Evolutionary conservation across 1,140 invertebrate genomes (phyloP), one percentile per base, ranked within the genome.

Genomic region (Caenorhabditis brenneri): DNA sequence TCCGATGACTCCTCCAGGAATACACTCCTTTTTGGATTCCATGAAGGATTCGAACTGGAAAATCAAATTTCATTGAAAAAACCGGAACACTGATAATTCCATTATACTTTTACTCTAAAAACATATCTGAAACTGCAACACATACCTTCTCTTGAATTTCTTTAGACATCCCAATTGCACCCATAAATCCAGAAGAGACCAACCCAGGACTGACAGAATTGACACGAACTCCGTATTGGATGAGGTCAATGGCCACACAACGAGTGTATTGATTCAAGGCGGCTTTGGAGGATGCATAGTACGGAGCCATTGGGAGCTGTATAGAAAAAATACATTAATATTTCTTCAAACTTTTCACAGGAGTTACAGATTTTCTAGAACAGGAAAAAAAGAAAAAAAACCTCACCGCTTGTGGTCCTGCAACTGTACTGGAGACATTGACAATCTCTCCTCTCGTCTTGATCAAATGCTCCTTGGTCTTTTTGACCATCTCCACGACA

Each of bases 361-460:
- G n/a, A n/a, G n/a, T n/a, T n/a, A n/a, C n/a, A n/a, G 29, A 33
- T 3, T 5, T n/a, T n/a, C n/a, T n/a, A n/a, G n/a, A n/a, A n/a
- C n/a, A n/a, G n/a, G n/a, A n/a, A n/a, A n/a, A n/a, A n/a, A n/a
- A n/a, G n/a, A n/a, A n/a, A n/a, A n/a, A n/a, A n/a, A n/a, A 42
- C 12, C 80, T 81, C 29, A 69, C 78, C 24, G n/a, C 39, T 16
- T 22, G 51, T 0, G n/a, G 79, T 3, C 24, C 22, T 16, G 79
- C 79, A 5, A 79, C 60, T 9, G 86, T 79, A 29, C 58, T 79
- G 36, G 79, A 82, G 10, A 86, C 83, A 51, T 88, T 88, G 9
- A 88, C 86, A 24, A 88, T 83, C 22, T 87, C 87, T 58, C 87
- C 87, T 82, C 87, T 88, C 0, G 87, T 83, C 31, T 84, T 79